Conservation (phyloP, 2,113 vertebrate genomes). For the Hyaena hyaena region DNA sequence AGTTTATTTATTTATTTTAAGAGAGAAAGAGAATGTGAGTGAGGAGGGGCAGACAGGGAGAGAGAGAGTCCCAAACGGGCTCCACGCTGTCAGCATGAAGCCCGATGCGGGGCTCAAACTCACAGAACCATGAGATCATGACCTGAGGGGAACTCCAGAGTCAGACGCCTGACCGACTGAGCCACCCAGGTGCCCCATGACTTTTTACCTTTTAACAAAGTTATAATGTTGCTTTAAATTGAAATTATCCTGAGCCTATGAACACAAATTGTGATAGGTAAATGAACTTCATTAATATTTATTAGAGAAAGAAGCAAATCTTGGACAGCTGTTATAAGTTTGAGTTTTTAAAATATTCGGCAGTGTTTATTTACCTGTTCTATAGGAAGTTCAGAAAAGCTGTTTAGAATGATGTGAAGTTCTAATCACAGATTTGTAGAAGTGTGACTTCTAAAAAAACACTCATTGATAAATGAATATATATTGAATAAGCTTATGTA, state of each 20-base stretch:
- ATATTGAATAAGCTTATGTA: not conserved
- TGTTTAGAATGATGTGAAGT: not conserved
- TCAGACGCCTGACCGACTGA: no score
- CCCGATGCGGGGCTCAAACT: no score
- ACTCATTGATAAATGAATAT: not conserved
- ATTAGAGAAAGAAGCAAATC: not conserved
- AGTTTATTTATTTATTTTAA: no score
- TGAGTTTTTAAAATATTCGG: not conserved
- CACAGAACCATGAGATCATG: no score
- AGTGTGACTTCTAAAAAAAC: not conserved
- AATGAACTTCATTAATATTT: not conserved
- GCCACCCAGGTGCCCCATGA: not conserved
- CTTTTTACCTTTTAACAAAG: not conserved
- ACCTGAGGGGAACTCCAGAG: no score
- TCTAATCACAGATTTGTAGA: not conserved
- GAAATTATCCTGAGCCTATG: not conserved
- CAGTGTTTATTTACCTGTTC: not conserved
- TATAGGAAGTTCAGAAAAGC: not conserved
- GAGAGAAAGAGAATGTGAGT: no score
- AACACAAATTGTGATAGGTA: not conserved
- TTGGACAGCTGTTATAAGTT: not conserved
- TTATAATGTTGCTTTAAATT: not conserved
- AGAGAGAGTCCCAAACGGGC: no score
- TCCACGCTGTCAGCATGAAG: no score
- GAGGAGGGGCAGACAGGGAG: no score